Percentiles rank a stretch among this genome's conserved stretches.
Conservation (phyloP, 2,113 vertebrate species). For the Lathamus discolor region DNA sequence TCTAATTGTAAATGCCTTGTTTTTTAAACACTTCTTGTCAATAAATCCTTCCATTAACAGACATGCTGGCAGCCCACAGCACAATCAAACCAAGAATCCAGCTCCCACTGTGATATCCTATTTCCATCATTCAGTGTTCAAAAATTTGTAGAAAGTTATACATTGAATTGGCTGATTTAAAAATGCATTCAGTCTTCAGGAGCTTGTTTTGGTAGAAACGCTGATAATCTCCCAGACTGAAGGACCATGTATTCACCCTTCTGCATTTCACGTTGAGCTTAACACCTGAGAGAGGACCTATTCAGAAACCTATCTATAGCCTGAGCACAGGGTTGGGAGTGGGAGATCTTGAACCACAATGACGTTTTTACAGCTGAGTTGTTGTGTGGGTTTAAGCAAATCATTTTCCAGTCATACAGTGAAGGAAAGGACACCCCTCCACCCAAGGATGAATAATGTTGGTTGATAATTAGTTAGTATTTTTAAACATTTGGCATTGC, state of each 20-base stretch:
- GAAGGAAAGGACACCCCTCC: background rate
- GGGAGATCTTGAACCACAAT: background rate
- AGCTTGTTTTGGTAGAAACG: background rate
- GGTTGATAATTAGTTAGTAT: background rate
- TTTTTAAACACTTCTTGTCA: conserved; percentile 42
- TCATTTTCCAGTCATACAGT: background rate
- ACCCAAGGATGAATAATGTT: background rate
- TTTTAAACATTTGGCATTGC: background rate
- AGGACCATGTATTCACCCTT: background rate
- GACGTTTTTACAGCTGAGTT: background rate
- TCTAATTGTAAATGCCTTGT: conserved; percentile 55
- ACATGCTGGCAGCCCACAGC: background rate
- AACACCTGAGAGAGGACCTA: background rate
- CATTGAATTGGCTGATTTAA: background rate
- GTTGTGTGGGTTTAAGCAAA: background rate
- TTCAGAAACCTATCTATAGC: background rate
- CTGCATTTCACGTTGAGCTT: background rate
- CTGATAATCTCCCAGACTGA: background rate
- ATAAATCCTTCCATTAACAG: conserved; percentile 40
- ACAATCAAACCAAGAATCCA: background rate
- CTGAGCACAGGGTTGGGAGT: background rate
- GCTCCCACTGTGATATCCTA: background rate
- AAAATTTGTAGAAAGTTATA: background rate
- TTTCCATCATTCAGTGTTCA: background rate
- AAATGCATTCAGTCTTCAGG: background rate